Base-by-base conservation (phyloP, 2,888 invertebrate genomes). In the Dryocosmus kuriphilus region DNA sequence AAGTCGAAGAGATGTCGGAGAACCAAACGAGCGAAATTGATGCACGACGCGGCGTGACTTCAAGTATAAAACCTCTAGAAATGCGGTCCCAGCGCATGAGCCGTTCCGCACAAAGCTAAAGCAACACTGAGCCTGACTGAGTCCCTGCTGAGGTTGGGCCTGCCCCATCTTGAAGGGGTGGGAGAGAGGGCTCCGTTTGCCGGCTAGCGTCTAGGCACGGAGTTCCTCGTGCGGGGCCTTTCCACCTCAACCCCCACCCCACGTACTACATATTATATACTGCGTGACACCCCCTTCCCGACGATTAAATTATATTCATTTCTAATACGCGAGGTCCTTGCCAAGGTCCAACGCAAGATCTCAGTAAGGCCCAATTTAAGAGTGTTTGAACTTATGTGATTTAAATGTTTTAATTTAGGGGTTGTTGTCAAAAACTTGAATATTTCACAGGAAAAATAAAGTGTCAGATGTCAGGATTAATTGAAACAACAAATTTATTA, bases 101-200 rank as follows among this genome's bases (percentile, higher is more conserved):
- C 60, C 57, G 63, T 63, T 78, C 55, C 46, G 77, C 35, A 30
- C 73, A 27, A 74, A 77, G 60, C 71, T 67, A 61, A 67, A 75
- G 73, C 78, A 79, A 79, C 73, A 83, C 83, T 79, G 83, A 81
- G 79, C 79, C 74, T 76, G 65, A 83, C 83, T 79, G 83, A 81
- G 79, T 80, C 74, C 77, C 73, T 35, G 27, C 51, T 76, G 80
- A 77, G 77, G 74, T 75, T 74, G 77, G 78, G 80, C 79, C 79
- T 77, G 80, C 81, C 80, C 81, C 80, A 78, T 77, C 79, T 77
- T 67, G 63, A 76, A 60, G 78, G 27, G 35, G 77, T 78, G 76
- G 81, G 77, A 73, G 77, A 78, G 75, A 77, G 78, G 83, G 79
- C 79, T 60, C 74, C 60, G n/a, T 61, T 74, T 38, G 35, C 74